Conservation (phyloP, 2,113 vertebrate genomes). For the Dicaeum eximium region DNA sequence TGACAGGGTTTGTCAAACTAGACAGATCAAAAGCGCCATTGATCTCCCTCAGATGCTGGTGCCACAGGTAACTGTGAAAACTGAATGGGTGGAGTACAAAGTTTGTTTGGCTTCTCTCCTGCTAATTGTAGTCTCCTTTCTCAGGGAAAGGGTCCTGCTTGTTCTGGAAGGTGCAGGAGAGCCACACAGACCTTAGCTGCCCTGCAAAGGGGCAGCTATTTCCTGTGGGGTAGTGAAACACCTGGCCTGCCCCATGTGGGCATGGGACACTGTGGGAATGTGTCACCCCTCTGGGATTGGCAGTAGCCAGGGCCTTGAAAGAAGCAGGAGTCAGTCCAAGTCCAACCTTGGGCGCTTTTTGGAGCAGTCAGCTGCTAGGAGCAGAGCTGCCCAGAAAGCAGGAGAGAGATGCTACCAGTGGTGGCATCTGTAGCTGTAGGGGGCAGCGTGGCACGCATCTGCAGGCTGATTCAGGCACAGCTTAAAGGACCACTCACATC, state of each 20-base stretch:
- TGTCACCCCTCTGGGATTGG: background rate
- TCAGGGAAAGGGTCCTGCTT: background rate
- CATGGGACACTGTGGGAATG: fast-evolving
- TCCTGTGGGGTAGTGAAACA: too few relatives aligned
- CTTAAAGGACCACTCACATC: background rate
- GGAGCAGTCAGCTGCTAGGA: background rate
- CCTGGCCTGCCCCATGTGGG: background rate
- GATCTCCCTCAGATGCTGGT: background rate
- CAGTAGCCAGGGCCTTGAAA: background rate
- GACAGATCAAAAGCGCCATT: background rate
- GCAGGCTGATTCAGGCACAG: background rate
- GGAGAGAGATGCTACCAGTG: background rate
- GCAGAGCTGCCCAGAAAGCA: background rate
- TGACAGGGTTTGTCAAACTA: fast-evolving
- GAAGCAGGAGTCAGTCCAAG: fast-evolving
- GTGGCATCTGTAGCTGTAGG: background rate
- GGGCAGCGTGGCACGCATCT: background rate
- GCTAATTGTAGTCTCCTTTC: background rate
- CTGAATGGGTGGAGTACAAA: background rate
- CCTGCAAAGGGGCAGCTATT: background rate
- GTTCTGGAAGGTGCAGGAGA: background rate
- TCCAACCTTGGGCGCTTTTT: fast-evolving
- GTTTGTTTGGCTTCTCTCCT: background rate
- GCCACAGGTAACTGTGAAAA: background rate
- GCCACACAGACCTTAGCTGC: background rate